Percentiles rank a stretch among this genome's conserved stretches.
These are phyloP conservation scores for Epiblema foenella DNA, from an alignment of 2,888 invertebrate species.

Conservation along the genomic window DNA sequence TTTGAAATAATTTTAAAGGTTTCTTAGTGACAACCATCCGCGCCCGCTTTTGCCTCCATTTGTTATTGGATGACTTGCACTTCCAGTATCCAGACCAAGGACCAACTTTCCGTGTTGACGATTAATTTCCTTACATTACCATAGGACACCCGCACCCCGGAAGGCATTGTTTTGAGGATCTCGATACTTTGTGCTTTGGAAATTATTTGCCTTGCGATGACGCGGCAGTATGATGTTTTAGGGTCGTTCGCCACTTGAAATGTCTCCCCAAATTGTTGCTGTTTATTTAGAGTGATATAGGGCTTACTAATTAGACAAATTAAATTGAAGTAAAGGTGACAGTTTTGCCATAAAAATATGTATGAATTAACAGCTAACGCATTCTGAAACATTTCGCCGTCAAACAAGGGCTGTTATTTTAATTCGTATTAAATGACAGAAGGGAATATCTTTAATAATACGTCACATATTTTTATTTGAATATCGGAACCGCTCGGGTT, in stretches of 20 bases:
- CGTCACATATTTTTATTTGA: no score
- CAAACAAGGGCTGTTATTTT: neutral
- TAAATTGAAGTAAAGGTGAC: neutral
- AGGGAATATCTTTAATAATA: neutral
- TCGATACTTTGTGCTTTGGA: constrained; percentile 29
- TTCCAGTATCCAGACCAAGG: constrained; percentile 23
- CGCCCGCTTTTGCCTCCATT: constrained; percentile 23
- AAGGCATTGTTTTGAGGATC: constrained; percentile 32
- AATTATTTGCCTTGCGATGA: constrained; percentile 41
- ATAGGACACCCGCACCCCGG: constrained; percentile 32
- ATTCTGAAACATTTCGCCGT: neutral
- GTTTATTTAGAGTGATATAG: neutral
- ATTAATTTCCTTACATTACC: constrained; percentile 42
- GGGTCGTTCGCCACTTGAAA: neutral
- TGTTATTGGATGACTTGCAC: constrained; percentile 40
- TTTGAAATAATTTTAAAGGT: constrained; percentile 27
- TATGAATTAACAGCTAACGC: neutral
- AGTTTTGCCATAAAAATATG: neutral
- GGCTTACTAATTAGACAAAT: neutral
- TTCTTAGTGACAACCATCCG: constrained; percentile 5
- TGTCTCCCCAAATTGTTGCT: neutral
- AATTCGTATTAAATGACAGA: neutral
- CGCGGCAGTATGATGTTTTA: constrained; percentile 20
- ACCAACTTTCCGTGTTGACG: constrained; percentile 40
- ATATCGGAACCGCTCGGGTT: neutral